Percentiles rank a stretch among this genome's conserved stretches.
These are phyloP conservation scores for Ashinkailepas kermadecensis DNA, from an alignment of 2,888 invertebrate species.

Conservation along the genomic window DNA sequence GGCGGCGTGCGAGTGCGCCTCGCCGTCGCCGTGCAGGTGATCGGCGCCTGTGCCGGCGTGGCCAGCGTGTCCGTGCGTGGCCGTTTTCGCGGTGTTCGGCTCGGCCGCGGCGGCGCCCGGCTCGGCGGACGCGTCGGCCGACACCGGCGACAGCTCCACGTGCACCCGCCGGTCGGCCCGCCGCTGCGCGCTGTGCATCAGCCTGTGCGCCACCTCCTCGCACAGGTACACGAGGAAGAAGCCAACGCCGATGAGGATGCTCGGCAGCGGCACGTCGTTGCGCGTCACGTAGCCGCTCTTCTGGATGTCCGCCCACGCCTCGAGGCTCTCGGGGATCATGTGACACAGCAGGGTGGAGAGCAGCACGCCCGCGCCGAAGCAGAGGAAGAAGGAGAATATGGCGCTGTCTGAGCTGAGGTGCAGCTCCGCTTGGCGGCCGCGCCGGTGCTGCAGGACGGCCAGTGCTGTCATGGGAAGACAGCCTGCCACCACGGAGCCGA, in stretches of 20 bases:
- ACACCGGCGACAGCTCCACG: not conserved
- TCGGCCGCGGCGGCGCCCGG: not conserved
- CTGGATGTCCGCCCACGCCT: not conserved
- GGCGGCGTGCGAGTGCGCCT: conserved; percentile 1
- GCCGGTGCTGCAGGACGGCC: not conserved
- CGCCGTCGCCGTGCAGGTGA: not conserved
- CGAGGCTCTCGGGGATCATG: conserved; percentile 14
- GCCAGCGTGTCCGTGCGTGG: not conserved
- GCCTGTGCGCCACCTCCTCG: conserved; percentile 42
- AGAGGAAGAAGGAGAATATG: not conserved
- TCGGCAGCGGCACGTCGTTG: conserved; percentile 43
- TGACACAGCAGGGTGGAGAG: conserved; percentile 12
- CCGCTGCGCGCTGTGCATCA: not conserved
- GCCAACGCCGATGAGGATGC: conserved; percentile 48
- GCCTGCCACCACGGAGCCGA: not conserved
- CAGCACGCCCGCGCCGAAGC: conserved; percentile 17
- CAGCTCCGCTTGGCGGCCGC: not conserved
- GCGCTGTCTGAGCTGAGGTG: not conserved
- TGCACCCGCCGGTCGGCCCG: not conserved
- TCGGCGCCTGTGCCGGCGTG: not conserved
- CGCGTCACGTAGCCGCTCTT: not conserved
- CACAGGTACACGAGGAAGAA: conserved; percentile 51
- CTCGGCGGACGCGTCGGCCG: not conserved
- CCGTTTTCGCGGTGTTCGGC: not conserved
- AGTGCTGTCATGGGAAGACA: not conserved